Percentiles rank a stretch among this genome's conserved stretches.
These are phyloP conservation scores for Popillia japonica DNA, from an alignment of 1,140 invertebrate genomes.

Conservation along the genomic window DNA sequence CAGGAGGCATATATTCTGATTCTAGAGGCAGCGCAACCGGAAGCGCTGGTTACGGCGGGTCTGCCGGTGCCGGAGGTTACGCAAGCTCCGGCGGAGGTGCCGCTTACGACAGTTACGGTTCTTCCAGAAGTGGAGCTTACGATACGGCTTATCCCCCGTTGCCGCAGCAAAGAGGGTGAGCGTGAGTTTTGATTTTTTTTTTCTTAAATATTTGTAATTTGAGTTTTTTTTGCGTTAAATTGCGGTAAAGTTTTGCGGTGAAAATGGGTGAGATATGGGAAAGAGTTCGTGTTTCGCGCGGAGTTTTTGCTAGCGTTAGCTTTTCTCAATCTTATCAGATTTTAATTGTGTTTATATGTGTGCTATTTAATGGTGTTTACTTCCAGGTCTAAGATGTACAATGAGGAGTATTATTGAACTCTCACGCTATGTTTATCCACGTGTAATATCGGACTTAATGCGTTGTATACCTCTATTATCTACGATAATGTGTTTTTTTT, in stretches of 20 bases:
- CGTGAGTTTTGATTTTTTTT: conserved; percentile 11
- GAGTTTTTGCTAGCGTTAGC: too few species aligned
- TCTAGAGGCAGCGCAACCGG: conserved; percentile 19
- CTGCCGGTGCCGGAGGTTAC: conserved; percentile 41
- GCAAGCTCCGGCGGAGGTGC: conserved; percentile 19
- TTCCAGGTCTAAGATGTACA: conserved; percentile 28
- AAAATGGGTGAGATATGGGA: too few species aligned
- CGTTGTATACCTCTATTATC: too few species aligned
- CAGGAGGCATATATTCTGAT: conserved; percentile 40
- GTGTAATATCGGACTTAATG: too few species aligned
- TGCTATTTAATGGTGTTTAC: conserved; percentile 29
- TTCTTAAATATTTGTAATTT: too few species aligned
- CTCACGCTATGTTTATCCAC: not conserved
- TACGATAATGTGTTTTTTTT: too few species aligned
- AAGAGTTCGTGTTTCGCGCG: too few species aligned
- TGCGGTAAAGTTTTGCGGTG: too few species aligned
- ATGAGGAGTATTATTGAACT: conserved; percentile 18
- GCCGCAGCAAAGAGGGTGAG: conserved; percentile 58
- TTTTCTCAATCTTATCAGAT: too few species aligned
- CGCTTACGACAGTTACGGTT: conserved; percentile 44
- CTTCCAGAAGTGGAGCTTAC: conserved; percentile 39
- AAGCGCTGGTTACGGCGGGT: not conserved
- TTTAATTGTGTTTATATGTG: not conserved
- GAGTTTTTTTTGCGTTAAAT: too few species aligned
- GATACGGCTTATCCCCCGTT: conserved; percentile 57